Evolutionary conservation across 1,140 invertebrate species (phyloP), one percentile per base, ranked within the genome.

Genomic region (Polypedilum pembai): DNA sequence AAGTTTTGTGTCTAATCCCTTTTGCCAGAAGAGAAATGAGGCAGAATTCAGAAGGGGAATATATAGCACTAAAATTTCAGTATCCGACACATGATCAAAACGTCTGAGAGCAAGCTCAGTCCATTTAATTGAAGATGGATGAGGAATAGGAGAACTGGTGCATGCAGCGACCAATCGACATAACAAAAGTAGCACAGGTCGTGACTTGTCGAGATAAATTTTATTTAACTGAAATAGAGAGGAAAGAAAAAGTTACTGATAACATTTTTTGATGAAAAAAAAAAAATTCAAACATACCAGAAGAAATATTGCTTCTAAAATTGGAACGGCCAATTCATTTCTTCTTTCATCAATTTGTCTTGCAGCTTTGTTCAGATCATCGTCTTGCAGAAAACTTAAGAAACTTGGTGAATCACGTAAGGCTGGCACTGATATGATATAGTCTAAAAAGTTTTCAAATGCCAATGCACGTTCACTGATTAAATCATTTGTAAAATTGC

Each of bases 401-500:
- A 92, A 86, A 73, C 86, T 84, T 24, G 82, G 78, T 15, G 88
- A 87, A 40, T 88, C 86, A 75, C 88, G 82, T 3, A 93, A 79
- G 65, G 86, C 84, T 74, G 85, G 82, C 63, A 88, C 82, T 72
- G 81, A 83, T 8, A 85, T 84, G 41, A 92, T 81, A 77, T 89
- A 84, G 33, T 86, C 84, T 20, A 93, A 80, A 40, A 92, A 84
- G 75, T 83, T 82, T 78, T 92, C 89, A 84, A 94, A 94, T n/a
- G 87, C 87, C 8, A 84, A 80, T 80, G 89, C 90, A 79, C 92
- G 84, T 69, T 84, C 83, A 8, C 87, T 86, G 77, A 94, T 92
- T 41, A 92, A 83, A 76, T 87, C 87, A 24, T 87, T 84, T 63
- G 87, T 88, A 80, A 93, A 94, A 80, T 94, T 94, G 1, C 91